Evolutionary conservation across 2,797 vertebrate species (phyloP).

Genomic region (Poecilia gillii): DNA sequence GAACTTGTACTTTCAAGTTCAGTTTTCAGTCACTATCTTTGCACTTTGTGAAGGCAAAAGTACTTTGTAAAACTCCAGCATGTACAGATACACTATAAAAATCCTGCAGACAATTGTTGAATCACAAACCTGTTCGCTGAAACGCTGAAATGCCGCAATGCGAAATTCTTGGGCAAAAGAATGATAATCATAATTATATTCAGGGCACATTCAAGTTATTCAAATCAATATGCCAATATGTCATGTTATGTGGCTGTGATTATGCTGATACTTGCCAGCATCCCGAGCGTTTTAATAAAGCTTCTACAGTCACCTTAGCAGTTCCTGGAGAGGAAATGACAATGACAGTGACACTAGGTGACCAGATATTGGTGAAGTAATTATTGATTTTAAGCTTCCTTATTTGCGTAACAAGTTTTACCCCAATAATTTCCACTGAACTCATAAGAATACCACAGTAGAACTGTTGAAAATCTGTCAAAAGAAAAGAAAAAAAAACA

Average conservation of each 20-base stretch:
- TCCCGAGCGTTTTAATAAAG: slow-evolving; percentile 7
- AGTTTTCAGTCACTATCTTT: neutral
- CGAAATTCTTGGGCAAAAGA: neutral
- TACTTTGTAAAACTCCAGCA: neutral
- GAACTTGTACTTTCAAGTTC: neutral
- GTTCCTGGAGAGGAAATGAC: neutral
- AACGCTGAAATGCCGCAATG: neutral
- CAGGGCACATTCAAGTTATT: slow-evolving; percentile 8
- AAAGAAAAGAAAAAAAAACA: neutral
- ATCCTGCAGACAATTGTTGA: neutral
- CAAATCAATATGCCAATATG: slow-evolving; percentile 11
- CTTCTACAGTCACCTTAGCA: slow-evolving; percentile 1
- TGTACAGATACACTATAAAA: neutral
- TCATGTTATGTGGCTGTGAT: slow-evolving; percentile 13
- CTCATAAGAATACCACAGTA: neutral
- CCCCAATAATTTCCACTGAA: neutral
- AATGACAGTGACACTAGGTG: slow-evolving; percentile 2
- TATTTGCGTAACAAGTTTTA: neutral
- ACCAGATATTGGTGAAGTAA: neutral
- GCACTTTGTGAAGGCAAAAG: neutral
- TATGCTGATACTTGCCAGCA: slow-evolving; percentile 5
- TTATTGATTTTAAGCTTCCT: neutral
- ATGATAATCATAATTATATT: neutral
- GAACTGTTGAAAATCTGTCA: neutral
- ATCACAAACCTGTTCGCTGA: neutral